Conservation (phyloP, 1,140 invertebrate genomes). For the Gerris buenoi region DNA sequence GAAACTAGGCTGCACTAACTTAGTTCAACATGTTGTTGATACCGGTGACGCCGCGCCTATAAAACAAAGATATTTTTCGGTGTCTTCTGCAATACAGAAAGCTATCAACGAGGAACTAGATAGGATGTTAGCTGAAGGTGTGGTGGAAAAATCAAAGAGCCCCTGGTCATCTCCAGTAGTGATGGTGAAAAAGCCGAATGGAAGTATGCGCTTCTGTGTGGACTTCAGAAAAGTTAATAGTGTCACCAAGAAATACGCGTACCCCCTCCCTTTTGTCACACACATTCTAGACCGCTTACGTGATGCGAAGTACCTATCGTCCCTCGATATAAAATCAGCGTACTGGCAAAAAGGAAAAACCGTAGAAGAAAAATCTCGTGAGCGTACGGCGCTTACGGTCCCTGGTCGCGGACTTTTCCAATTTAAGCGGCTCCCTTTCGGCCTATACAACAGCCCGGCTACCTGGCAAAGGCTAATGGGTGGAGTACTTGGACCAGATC, state of each 20-base stretch:
- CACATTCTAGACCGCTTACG: slow-evolving; percentile 19
- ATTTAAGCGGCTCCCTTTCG: slow-evolving; percentile 32
- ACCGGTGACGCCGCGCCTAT: background rate
- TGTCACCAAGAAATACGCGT: slow-evolving; percentile 25
- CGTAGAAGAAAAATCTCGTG: slow-evolving; percentile 9
- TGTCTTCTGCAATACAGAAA: background rate
- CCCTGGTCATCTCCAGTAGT: slow-evolving; percentile 29
- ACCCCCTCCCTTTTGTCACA: slow-evolving; percentile 22
- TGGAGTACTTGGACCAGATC: slow-evolving; percentile 24
- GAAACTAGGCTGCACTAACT: background rate
- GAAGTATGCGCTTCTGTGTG: slow-evolving; percentile 31
- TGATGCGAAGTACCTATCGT: background rate
- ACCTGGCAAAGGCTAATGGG: slow-evolving; percentile 30
- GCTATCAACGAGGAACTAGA: background rate
- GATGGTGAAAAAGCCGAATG: slow-evolving; percentile 36
- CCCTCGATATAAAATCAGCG: background rate
- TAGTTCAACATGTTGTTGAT: background rate
- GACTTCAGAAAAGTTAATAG: slow-evolving; percentile 33
- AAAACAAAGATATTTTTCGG: background rate
- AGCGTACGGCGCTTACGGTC: slow-evolving; percentile 16
- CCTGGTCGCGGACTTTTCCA: slow-evolving; percentile 23
- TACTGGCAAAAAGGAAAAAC: background rate
- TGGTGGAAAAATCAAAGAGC: background rate
- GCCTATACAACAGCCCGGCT: slow-evolving; percentile 28
- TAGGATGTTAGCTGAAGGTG: background rate